Conservation (phyloP, 2,888 invertebrate genomes). For the Idaea straminata region DNA sequence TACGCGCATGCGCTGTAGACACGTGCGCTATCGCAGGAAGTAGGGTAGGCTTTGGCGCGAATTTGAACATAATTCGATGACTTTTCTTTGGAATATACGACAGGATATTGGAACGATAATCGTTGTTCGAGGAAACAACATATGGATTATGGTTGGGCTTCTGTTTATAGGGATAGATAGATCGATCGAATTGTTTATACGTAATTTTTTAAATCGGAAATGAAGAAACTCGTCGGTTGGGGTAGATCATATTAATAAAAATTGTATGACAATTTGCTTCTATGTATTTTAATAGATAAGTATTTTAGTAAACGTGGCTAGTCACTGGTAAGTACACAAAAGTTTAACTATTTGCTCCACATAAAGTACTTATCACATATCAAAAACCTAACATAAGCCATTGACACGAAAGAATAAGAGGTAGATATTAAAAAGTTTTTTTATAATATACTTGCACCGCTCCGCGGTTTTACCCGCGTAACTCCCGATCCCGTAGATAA, state of each 20-base stretch:
- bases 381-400: too few relatives aligned
- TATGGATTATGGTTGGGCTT: conserved; percentile 60
- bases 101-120: conserved; percentile 76
- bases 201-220: background rate
- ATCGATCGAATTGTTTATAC: background rate
- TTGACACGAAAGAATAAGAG: too few relatives aligned
- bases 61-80: conserved; percentile 62
- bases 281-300: too few relatives aligned
- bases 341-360: too few relatives aligned
- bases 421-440: too few relatives aligned
- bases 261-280: background rate
- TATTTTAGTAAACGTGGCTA: too few relatives aligned
- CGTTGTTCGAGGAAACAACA: conserved; percentile 57
- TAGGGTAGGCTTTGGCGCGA: conserved; percentile 74
- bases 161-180: conserved; percentile 25
- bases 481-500: too few relatives aligned
- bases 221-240: background rate
- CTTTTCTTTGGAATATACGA: conserved; percentile 55
- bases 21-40: conserved; percentile 64
- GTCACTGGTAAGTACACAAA: too few relatives aligned
- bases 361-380: too few relatives aligned
- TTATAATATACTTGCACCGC: too few relatives aligned
- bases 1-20: conserved; percentile 55
- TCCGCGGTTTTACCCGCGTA: too few relatives aligned
- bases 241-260: background rate